These are phyloP conservation scores for Eunapius fragilis DNA, from an alignment of 37 sponge, comb jelly and placozoan genomes.

Conservation along the genomic window DNA sequence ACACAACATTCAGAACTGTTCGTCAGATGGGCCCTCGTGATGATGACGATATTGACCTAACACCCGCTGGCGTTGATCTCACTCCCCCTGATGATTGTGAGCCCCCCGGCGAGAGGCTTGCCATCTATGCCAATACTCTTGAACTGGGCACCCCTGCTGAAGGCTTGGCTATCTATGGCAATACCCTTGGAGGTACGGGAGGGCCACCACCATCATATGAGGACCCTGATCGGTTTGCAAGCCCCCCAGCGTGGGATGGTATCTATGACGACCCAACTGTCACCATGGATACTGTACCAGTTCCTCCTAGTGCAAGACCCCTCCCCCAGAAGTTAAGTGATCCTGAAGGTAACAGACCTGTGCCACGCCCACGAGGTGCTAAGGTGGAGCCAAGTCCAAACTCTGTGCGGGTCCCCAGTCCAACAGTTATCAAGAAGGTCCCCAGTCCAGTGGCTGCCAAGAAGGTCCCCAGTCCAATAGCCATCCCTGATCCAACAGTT, in stretches of 20 bases:
- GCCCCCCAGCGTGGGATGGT: not conserved
- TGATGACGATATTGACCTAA: slow-evolving; percentile 29
- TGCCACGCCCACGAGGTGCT: not conserved
- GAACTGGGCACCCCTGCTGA: not conserved
- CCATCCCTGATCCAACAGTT: not conserved
- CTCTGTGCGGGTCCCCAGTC: not conserved
- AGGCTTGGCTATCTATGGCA: not conserved
- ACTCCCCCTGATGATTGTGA: not conserved
- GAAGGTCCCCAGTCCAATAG: not conserved
- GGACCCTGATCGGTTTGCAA: not conserved
- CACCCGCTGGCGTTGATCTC: slow-evolving; percentile 1
- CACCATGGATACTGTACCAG: not conserved
- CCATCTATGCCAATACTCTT: slow-evolving; percentile 5
- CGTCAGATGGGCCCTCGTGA: not conserved
- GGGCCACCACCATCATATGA: not conserved
- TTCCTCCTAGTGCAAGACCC: no score
- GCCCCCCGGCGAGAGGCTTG: not conserved
- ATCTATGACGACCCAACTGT: slow-evolving; percentile 44
- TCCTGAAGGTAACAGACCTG: not conserved
- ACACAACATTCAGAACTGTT: not conserved
- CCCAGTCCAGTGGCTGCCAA: no score
- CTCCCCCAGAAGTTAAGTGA: not conserved
- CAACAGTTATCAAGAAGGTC: not conserved
- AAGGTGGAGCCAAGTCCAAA: not conserved
- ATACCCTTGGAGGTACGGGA: not conserved